phyloP scores from a whole-genome alignment of 2,888 invertebrate species.

The Opisthograptis luteolata region DNA sequence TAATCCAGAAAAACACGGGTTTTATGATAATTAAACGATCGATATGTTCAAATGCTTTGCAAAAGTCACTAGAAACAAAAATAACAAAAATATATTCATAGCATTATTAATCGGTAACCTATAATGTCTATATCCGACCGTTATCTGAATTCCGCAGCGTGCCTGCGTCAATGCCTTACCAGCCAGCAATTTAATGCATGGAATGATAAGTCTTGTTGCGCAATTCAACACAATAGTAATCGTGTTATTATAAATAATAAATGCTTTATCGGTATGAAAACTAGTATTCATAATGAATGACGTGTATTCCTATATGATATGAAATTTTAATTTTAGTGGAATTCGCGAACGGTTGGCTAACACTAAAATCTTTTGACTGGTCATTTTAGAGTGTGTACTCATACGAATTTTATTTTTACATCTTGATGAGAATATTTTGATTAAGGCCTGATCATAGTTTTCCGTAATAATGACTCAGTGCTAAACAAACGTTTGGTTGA shows the following conservation, averaged over 20 bases:
- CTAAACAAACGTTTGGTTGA: no score
- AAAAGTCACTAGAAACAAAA: background rate
- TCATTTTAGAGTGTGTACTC: no score
- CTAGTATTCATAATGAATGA: no score
- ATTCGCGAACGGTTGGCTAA: no score
- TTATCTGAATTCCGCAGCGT: constrained; percentile 53
- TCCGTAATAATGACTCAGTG: no score
- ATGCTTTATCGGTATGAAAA: background rate
- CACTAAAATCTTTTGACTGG: no score
- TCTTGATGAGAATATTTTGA: no score
- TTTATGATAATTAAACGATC: background rate
- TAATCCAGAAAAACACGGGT: background rate
- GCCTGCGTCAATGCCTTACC: constrained; percentile 51
- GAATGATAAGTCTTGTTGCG: constrained; percentile 5
- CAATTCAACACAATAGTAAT: constrained; percentile 3
- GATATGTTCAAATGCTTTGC: background rate
- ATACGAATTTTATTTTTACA: no score
- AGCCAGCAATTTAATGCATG: constrained; percentile 4
- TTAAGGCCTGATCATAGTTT: no score
- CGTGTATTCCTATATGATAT: no score
- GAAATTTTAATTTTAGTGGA: no score
- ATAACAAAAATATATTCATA: constrained; percentile 13
- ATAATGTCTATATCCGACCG: constrained; percentile 48
- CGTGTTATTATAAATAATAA: background rate
- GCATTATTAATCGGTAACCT: constrained; percentile 41